Evolutionary conservation across 2,797 vertebrate species (phyloP).

Genomic region (Decapterus maruadsi): DNA sequence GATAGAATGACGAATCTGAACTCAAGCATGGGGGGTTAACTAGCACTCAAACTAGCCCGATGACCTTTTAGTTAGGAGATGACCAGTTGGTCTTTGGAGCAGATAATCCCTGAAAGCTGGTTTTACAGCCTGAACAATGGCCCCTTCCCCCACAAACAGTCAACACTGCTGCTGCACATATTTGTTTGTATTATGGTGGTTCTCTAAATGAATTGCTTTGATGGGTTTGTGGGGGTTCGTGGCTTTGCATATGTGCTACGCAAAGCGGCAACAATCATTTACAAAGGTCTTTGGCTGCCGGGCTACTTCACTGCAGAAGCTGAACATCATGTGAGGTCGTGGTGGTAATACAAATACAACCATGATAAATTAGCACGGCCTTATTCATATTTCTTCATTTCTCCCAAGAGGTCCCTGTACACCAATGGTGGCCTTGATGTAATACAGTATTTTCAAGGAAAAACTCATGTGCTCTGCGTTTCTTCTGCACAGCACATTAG

Average conservation of each 20-base stretch:
- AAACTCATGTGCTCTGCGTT: slow-evolving; percentile 14
- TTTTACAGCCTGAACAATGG: slow-evolving; percentile 56
- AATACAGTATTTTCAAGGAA: slow-evolving; percentile 22
- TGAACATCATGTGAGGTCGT: background rate
- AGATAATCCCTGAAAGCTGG: slow-evolving; percentile 76
- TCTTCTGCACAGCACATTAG: slow-evolving; percentile 54
- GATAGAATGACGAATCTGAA: slow-evolving; percentile 25
- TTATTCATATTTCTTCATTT: slow-evolving; percentile 33
- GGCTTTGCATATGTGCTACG: slow-evolving; percentile 13
- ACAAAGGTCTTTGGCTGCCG: slow-evolving; percentile 16
- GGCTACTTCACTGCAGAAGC: background rate
- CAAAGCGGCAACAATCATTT: slow-evolving; percentile 36
- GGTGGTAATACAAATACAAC: slow-evolving; percentile 1
- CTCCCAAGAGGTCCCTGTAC: slow-evolving; percentile 21
- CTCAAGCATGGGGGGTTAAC: slow-evolving; percentile 38
- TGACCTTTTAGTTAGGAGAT: slow-evolving; percentile 65
- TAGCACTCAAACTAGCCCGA: slow-evolving; percentile 57
- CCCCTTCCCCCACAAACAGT: slow-evolving; percentile 26
- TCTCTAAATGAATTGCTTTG: slow-evolving; percentile 23
- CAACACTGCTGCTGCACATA: slow-evolving; percentile 19
- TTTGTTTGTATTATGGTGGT: slow-evolving; percentile 31
- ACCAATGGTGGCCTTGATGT: slow-evolving; percentile 9
- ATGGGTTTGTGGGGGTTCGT: slow-evolving; percentile 16
- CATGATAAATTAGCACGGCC: slow-evolving; percentile 30
- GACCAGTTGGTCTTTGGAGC: slow-evolving; percentile 66